Evolutionary conservation across 2,113 vertebrate genomes (phyloP), one percentile per base, ranked within the genome.

Genomic region (Suricata suricatta): DNA sequence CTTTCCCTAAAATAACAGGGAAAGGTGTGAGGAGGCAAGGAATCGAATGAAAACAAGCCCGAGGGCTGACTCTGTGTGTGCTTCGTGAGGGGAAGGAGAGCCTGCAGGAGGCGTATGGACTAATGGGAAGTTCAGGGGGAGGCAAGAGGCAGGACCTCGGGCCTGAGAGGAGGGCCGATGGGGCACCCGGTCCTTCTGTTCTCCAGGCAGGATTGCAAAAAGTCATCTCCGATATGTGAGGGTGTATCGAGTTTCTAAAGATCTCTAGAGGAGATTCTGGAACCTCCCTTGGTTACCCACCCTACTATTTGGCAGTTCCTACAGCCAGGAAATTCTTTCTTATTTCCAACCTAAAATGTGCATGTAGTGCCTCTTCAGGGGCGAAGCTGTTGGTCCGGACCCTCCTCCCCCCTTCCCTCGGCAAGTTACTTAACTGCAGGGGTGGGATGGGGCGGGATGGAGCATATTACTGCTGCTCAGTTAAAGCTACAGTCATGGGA

Each of bases 21-120:
- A 85, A 88, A 97, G 97, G 96, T 97, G 96, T 88, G 44, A 93
- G 96, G 80, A 91, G 90, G 38, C 72, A 29, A 83, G 77, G 81
- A 60, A 25, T 12, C 1, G 25, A 47, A 77, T 13, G 93, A 83
- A 97, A 97, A 84, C 86, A 52, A 83, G 85, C 63, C 69, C 2
- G 6, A 2, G 31, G 50, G 54, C 8, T 8, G 4, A 23, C 64
- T 14, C 5, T 52, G 4, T 47, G 64, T 0, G 76, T 10, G 14
- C 50, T 50, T 50, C 33, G 44, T 1, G 8, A 13, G 7, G 54
- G 41, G 6, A 44, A 12, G 77, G 27, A 13, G 3, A 23, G 11
- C 13, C 2, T 2, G 0, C 33, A 25, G 54, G 64, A 38, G 63
- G 69, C 9, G 0, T 29, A 8, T 15, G 5, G 21, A 2, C 14